Evolutionary conservation across 2,888 invertebrate species (phyloP).

Genomic region (Lucinisca nassula): DNA sequence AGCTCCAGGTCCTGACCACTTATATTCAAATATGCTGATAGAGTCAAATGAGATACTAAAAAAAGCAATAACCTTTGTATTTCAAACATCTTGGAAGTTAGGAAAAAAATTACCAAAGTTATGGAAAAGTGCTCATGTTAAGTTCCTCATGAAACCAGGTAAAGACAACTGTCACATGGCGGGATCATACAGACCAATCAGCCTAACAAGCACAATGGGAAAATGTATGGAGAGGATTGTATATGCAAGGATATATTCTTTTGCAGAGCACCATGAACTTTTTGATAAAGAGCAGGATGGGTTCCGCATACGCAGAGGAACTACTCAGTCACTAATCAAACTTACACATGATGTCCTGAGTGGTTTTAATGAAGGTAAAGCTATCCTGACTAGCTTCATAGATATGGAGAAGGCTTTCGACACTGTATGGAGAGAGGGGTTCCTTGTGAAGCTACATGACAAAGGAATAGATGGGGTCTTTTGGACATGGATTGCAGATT

Average conservation of each 20-base stretch:
- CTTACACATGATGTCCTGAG: slow-evolving; percentile 10
- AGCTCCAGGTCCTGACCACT: slow-evolving; percentile 7
- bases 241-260: too few species aligned
- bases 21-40: neutral
- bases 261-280: slow-evolving; percentile 3
- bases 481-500: slow-evolving; percentile 25
- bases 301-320: slow-evolving; percentile 19
- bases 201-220: slow-evolving; percentile 30
- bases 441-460: slow-evolving; percentile 18
- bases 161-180: slow-evolving; percentile 15
- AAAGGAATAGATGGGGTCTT: slow-evolving; percentile 23
- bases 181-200: slow-evolving; percentile 32
- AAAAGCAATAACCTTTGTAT: neutral
- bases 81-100: slow-evolving; percentile 2
- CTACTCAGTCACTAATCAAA: slow-evolving; percentile 15
- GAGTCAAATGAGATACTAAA: neutral
- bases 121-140: slow-evolving; percentile 32
- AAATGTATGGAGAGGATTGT: too few species aligned
- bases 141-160: slow-evolving; percentile 29
- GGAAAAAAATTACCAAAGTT: slow-evolving; percentile 8
- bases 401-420: slow-evolving; percentile 51
- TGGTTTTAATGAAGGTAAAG: slow-evolving; percentile 32
- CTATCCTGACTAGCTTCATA: slow-evolving; percentile 7
- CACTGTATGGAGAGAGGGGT: slow-evolving; percentile 41
- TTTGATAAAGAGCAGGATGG: slow-evolving; percentile 34